Evolutionary conservation across 2,888 invertebrate genomes (phyloP).

Genomic region (Copidosoma aretas): DNA sequence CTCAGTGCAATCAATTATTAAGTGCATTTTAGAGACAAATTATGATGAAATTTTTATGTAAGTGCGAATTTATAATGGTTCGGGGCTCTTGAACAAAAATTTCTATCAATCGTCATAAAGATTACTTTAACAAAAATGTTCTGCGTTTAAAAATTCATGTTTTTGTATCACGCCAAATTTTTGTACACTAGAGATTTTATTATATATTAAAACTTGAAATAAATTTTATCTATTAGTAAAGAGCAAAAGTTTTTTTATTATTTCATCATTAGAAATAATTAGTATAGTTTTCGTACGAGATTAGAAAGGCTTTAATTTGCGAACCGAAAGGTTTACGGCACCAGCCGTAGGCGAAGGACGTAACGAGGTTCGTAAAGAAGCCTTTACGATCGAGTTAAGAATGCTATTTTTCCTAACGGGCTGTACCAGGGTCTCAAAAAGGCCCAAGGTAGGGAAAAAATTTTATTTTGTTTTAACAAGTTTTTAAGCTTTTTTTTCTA

Average conservation of each 20-base stretch:
- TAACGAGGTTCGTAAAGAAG: too few species aligned
- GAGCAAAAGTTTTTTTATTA: slow-evolving; percentile 3
- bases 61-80: slow-evolving; percentile 15
- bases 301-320: too few species aligned
- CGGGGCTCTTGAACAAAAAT: slow-evolving; percentile 18
- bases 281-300: too few species aligned
- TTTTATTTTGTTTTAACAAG: slow-evolving; percentile 54
- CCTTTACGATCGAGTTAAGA: too few species aligned
- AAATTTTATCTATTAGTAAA: slow-evolving; percentile 23
- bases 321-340: too few species aligned
- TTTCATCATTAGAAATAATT: neutral
- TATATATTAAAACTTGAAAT: slow-evolving; percentile 24
- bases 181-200: slow-evolving; percentile 29
- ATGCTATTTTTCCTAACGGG: too few species aligned
- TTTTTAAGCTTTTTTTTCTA: slow-evolving; percentile 39
- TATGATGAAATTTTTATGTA: slow-evolving; percentile 34
- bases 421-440: too few species aligned
- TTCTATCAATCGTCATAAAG: slow-evolving; percentile 10
- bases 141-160: slow-evolving; percentile 2
- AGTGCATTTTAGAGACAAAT: slow-evolving; percentile 33
- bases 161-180: slow-evolving; percentile 24
- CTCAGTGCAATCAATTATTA: slow-evolving; percentile 59
- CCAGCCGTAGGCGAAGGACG: too few species aligned
- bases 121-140: neutral
- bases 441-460: too few species aligned